Evolutionary conservation across 2,888 invertebrate genomes (phyloP), one percentile per base, ranked within the genome.

Genomic region (Xylocampa areola): DNA sequence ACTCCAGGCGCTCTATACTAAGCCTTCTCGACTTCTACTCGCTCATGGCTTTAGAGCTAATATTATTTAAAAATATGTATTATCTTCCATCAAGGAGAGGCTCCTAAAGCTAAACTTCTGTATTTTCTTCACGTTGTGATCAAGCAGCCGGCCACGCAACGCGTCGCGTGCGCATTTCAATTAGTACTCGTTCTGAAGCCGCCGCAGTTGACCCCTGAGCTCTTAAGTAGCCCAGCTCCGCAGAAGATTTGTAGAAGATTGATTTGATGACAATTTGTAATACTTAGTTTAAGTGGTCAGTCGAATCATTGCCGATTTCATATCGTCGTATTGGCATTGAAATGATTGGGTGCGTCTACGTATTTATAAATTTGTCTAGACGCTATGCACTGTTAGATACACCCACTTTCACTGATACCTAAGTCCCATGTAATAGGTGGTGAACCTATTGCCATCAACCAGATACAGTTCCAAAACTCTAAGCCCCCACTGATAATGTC

Each of bases 81-180:
- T n/a, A n/a, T n/a, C n/a, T n/a, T n/a, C n/a, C n/a, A n/a, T n/a
- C n/a, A n/a, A n/a, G n/a, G n/a, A n/a, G n/a, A n/a, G n/a, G n/a
- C n/a, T n/a, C n/a, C n/a, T n/a, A n/a, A n/a, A n/a, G n/a, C n/a
- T n/a, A n/a, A n/a, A 44, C 68, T 66, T 67, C 68, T 66, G 30
- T 2, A 1, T 27, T 11, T 14, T 1, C 13, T 7, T 8, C n/a
- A 5, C n/a, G 2, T 32, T 19, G 7, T 11, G 3, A 10, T 0
- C 17, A 6, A 29, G 10, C 37, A 13, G 11, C n/a, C 47, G 58
- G 25, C 13, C 51, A 41, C 53, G 19, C 29, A 40, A n/a, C 30
- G 35, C 50, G 59, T 76, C 70, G 77, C 76, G 70, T 76, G 76
- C 68, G 68, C 77, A 61, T 55, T 66, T 73, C 73, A 66, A 76